Evolutionary conservation across 2,113 vertebrate species (phyloP), one percentile per base, ranked within the genome.

Genomic region (Barnardius zonarius): DNA sequence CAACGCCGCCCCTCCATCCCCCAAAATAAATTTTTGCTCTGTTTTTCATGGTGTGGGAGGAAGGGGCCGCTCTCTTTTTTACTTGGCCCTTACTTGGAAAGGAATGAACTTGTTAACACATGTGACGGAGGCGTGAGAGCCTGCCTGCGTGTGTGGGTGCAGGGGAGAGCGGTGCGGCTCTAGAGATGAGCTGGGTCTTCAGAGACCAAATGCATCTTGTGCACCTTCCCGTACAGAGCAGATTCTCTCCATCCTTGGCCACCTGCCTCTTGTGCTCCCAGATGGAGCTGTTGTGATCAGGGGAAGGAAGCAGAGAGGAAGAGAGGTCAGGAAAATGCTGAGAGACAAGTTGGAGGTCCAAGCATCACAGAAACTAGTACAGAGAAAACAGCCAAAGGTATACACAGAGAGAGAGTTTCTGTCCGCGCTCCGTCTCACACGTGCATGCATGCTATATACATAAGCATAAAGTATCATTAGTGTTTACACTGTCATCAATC

Each of bases 61-160:
- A 96, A 96, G 86, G 74, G 85, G 88, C 86, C 14, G 8, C 92
- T 96, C 86, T 93, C 95, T 94, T 93, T 95, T 89, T 96, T 91
- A 94, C 91, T 31, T 76, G 77, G 23, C 88, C 88, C 80, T 88
- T 83, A 41, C 68, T 93, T 92, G 83, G 95, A 93, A 96, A 78
- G 52, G 14, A 92, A 91, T 93, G 88, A 95, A 96, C 93, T 89
- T 49, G 90, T 57, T 94, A 85, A 76, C 91, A 89, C 86, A 18
- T 16, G 86, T 89, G 95, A 84, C 86, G 78, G 83, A 96, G 95
- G 92, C 90, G 62, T 97, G 93, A 96, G 95, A 96, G 91, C 22
- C 7, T 13, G 85, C 72, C 49, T 89, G 75, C 59, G 1, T 3
- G 94, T 6, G 96, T 93, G 95, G 96, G 95, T 48, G 92, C 92